Evolutionary conservation across 2,888 invertebrate species (phyloP).

Genomic region (Digitonthophagus gazella): DNA sequence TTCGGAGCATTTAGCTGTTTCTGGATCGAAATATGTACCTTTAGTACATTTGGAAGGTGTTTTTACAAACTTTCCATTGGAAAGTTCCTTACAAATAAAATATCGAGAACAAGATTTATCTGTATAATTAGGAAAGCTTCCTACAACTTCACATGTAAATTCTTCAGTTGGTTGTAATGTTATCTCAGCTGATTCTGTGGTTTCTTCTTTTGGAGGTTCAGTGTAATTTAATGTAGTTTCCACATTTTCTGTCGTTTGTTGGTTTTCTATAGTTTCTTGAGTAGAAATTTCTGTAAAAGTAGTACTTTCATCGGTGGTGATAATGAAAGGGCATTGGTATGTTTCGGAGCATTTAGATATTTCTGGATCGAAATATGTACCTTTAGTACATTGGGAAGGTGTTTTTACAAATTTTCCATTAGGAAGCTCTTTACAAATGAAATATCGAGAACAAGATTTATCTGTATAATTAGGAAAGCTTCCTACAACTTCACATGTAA

Average conservation of each 20-base stretch:
- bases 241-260: background rate
- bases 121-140: conserved; percentile 49
- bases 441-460: no score
- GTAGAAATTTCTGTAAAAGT: no score
- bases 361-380: no score
- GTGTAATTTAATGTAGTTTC: no score
- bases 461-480: no score
- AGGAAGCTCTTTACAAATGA: background rate
- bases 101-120: conserved; percentile 42
- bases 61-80: conserved; percentile 41
- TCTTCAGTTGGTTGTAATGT: conserved; percentile 8
- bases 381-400: no score
- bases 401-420: background rate
- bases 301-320: background rate
- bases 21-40: conserved; percentile 34
- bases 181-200: background rate
- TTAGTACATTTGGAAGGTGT: conserved; percentile 35
- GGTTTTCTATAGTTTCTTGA: background rate
- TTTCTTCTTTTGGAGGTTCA: background rate
- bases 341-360: background rate
- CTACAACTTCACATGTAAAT: conserved; percentile 41
- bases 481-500: no score
- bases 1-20: background rate
- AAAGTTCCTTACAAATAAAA: conserved; percentile 33
- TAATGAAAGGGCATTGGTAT: background rate